Evolutionary conservation across 2,113 vertebrate genomes (phyloP).

Genomic region (Ciconia stormi): DNA sequence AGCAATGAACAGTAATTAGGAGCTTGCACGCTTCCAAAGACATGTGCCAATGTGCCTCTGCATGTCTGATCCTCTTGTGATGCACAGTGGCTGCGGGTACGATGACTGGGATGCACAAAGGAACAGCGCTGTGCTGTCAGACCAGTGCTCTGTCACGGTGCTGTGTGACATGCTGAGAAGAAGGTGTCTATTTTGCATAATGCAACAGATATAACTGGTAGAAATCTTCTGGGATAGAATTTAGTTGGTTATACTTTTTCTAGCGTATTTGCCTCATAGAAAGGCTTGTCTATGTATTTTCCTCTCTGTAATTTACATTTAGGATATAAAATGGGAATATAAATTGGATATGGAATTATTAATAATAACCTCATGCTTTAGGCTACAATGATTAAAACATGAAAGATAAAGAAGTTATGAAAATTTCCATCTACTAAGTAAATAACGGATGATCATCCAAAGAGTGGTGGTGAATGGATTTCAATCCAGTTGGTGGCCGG

Average conservation of each 20-base stretch:
- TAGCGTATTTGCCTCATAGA: neutral
- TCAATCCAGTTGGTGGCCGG: too few species aligned
- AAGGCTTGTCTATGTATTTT: neutral
- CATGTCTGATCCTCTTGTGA: neutral
- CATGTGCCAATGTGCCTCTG: accelerated
- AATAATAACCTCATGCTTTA: neutral
- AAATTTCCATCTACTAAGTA: neutral
- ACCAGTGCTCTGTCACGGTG: neutral
- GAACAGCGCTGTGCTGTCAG: accelerated
- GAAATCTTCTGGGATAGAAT: neutral
- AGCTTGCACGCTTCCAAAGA: neutral
- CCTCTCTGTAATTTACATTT: neutral
- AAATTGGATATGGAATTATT: neutral
- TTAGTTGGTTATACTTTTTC: neutral
- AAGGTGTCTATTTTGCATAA: too few species aligned
- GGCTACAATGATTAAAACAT: neutral
- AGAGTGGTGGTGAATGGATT: too few species aligned
- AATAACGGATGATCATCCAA: neutral
- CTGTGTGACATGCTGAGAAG: too few species aligned
- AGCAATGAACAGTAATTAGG: neutral
- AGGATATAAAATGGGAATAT: neutral
- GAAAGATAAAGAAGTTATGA: neutral
- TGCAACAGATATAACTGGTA: neutral
- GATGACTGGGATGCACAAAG: neutral
- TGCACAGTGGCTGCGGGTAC: accelerated